Evolutionary conservation across 2,797 vertebrate species (phyloP).

Genomic region (Bryconaethiops microstoma): DNA sequence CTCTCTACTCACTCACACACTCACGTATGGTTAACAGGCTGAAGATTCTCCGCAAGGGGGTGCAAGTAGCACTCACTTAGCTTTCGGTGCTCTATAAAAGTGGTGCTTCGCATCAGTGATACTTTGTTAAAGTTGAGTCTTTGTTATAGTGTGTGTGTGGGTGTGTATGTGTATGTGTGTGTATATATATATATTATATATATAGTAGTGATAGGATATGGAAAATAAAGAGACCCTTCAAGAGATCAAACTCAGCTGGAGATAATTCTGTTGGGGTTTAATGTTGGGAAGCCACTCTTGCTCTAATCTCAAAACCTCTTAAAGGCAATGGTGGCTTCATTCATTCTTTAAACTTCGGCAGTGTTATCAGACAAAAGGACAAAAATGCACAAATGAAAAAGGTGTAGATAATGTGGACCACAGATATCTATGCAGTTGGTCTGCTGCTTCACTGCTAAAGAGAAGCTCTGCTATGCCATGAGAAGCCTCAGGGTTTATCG

Average conservation of each 20-base stretch:
- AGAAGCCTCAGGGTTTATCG: not conserved
- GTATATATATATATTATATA: too few species aligned
- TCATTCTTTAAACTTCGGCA: not conserved
- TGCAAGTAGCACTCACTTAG: too few species aligned
- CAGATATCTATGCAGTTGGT: too few species aligned
- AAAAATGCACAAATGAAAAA: not conserved
- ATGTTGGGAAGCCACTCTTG: not conserved
- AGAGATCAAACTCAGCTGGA: not conserved
- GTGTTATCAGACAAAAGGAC: not conserved
- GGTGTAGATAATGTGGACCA: not conserved
- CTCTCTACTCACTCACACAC: too few species aligned
- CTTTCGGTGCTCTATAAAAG: too few species aligned
- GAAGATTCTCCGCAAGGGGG: too few species aligned
- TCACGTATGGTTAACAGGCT: too few species aligned
- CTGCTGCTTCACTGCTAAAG: not conserved
- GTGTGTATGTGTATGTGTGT: too few species aligned
- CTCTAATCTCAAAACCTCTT: not conserved
- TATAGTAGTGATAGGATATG: not conserved
- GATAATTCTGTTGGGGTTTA: not conserved
- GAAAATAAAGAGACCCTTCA: not conserved
- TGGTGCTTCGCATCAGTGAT: too few species aligned
- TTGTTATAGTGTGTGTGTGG: too few species aligned
- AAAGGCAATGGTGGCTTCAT: not conserved
- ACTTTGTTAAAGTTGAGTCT: too few species aligned
- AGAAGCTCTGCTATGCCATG: not conserved